Evolutionary conservation across 2,797 vertebrate species (phyloP), one percentile per base, ranked within the genome.

Genomic region (Acipenser ruthenus): DNA sequence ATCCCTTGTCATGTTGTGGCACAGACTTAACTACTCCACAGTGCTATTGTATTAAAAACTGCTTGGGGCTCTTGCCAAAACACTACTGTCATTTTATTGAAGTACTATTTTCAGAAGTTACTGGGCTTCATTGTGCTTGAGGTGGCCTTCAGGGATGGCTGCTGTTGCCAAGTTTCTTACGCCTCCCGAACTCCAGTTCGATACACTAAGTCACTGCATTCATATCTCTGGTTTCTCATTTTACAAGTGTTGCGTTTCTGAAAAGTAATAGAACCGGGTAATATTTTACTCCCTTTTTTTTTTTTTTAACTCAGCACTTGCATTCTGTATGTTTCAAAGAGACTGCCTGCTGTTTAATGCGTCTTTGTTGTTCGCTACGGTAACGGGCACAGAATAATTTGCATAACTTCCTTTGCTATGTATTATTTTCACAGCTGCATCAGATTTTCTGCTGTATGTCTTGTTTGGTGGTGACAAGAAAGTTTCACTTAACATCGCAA

Each of bases 381-480:
- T 72, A 74, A 67, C 63, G 66, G 68, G 65, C 63, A 66, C 68
- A 74, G 15, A 64, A 73, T 72, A 78, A 84, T 82, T 84, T 86
- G 85, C 83, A 83, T 83, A 79, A 70, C 71, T 72, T 75, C 67
- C 70, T 74, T 78, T 75, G 69, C 77, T 65, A 77, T 70, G 67
- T 69, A 72, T 70, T 70, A 37, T 37, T 73, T 72, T 79, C 63
- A 66, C 75, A 77, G 76, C 76, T 83, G 77, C 79, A 79, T 67
- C 66, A 67, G 75, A 61, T 69, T 68, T 63, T 82, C 78, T 78
- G 78, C 47, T 66, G 48, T 58, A 71, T 80, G 80, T 84, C 84
- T 88, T 90, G 87, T 88, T 82, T 84, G 79, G 61, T 72, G 73
- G 80, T 89, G 87, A 89, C 85, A 85, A 79, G 78, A 75, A 67